Conservation (phyloP, 30 jellyfish, hydroid and myxozoan species). For the Mastigias papua region DNA sequence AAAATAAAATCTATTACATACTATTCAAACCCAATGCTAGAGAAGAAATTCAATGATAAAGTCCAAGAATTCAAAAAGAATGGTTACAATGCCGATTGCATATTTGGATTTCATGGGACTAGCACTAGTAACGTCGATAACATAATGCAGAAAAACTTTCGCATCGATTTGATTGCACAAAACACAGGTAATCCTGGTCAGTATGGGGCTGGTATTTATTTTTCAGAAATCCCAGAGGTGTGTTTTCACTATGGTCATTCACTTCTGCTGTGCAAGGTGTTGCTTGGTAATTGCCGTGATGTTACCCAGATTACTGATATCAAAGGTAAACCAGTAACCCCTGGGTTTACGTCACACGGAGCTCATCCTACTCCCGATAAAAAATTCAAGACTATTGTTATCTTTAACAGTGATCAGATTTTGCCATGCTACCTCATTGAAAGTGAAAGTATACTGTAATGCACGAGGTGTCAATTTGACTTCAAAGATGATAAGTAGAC, state of each 20-base stretch:
- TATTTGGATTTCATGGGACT: constrained; percentile 83
- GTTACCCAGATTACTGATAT: not conserved
- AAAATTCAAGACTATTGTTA: constrained; percentile 8
- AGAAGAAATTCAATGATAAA: constrained; percentile 46
- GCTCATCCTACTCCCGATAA: constrained; percentile 44
- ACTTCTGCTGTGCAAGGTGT: constrained; percentile 41
- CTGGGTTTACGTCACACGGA: constrained; percentile 54
- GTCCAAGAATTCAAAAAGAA: constrained; percentile 8
- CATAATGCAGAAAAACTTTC: constrained; percentile 41
- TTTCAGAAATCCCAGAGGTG: constrained; percentile 66
- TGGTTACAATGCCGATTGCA: constrained; percentile 9
- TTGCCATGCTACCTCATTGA: constrained; percentile 53
- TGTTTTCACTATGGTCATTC: constrained; percentile 52
- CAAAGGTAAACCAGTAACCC: constrained; percentile 28
- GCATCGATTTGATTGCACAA: constrained; percentile 6
- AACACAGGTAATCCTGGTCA: constrained; percentile 61
- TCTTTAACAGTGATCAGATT: constrained; percentile 41
- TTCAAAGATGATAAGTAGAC: too few species aligned
- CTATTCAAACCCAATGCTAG: constrained; percentile 37
- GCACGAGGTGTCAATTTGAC: too few species aligned
- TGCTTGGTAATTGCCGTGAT: constrained; percentile 42
- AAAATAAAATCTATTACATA: constrained; percentile 32
- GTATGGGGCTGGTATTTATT: constrained; percentile 69
- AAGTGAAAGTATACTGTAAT: too few species aligned
- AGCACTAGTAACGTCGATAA: constrained; percentile 26